phyloP scores from a whole-genome alignment of 2,113 vertebrate species.

The Brachionichthys hirsutus region DNA sequence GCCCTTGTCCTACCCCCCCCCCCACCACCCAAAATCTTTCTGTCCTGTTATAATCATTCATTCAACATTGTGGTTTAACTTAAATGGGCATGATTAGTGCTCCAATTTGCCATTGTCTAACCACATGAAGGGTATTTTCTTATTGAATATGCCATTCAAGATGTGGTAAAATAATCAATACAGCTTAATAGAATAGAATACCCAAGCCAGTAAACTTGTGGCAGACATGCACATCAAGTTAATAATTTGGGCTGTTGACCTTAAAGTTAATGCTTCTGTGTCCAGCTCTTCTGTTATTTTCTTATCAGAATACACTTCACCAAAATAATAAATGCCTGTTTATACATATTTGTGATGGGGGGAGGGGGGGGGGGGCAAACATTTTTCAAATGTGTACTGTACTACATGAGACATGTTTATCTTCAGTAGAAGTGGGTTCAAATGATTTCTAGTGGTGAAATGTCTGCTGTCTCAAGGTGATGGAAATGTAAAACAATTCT shows the following conservation, averaged over 20 bases:
- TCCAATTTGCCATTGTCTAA: constrained; percentile 35
- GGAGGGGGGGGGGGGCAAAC: constrained; percentile 39
- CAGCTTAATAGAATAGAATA: constrained; percentile 4
- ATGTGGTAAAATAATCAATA: constrained; percentile 12
- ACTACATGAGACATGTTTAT: constrained; percentile 42
- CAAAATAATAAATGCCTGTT: constrained; percentile 13
- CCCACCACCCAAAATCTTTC: no score
- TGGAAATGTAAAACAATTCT: constrained; percentile 20
- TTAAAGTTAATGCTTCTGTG: no score
- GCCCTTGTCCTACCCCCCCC: constrained; percentile 27
- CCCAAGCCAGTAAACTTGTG: not conserved
- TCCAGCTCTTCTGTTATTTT: no score
- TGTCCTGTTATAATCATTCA: constrained; percentile 37
- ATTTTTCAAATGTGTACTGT: constrained; percentile 53
- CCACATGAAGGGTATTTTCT: constrained; percentile 36
- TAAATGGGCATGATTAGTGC: constrained; percentile 17
- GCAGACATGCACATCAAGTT: not conserved
- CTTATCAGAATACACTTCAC: constrained; percentile 4
- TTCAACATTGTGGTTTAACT: constrained; percentile 20
- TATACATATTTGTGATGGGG: constrained; percentile 26
- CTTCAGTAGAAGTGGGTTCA: constrained; percentile 22
- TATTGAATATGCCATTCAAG: constrained; percentile 22
- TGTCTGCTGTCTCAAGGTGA: no score
- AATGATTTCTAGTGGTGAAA: no score
- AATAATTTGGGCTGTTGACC: constrained; percentile 19